phyloP scores from a whole-genome alignment of 1,140 invertebrate species.

The Ooceraea biroi region DNA sequence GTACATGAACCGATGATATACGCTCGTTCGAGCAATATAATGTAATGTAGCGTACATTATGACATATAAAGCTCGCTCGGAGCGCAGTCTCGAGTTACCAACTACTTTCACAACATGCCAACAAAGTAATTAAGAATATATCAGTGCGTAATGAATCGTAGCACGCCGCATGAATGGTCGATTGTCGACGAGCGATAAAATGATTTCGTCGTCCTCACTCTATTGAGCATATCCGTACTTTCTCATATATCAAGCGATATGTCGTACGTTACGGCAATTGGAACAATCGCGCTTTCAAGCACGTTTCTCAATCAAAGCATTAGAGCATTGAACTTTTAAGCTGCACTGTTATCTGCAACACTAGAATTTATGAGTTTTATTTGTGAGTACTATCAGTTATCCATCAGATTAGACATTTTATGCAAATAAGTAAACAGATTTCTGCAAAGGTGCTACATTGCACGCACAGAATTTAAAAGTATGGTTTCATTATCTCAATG shows the following conservation, averaged over 20 bases:
- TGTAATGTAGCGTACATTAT: constrained; percentile 41
- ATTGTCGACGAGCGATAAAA: constrained; percentile 43
- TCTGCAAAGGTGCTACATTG: neutral
- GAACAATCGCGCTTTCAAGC: constrained; percentile 31
- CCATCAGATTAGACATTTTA: no score
- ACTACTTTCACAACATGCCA: constrained; percentile 48
- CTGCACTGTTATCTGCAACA: constrained; percentile 7
- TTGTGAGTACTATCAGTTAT: neutral
- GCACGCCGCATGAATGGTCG: constrained; percentile 20
- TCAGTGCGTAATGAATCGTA: constrained; percentile 61
- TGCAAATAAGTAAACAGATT: neutral
- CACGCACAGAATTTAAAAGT: neutral
- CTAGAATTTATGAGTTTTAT: neutral
- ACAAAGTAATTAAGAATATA: constrained; percentile 68
- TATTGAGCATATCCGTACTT: constrained; percentile 5
- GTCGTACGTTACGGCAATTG: constrained; percentile 10
- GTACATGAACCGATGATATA: neutral
- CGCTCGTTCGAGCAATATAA: neutral
- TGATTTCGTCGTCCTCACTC: constrained; percentile 1
- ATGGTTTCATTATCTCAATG: neutral
- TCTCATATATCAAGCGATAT: constrained; percentile 35
- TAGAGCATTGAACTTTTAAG: neutral
- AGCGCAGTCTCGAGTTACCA: constrained; percentile 53
- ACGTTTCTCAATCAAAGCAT: constrained; percentile 17
- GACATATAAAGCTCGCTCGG: constrained; percentile 13